Base-by-base conservation (phyloP, 2,113 vertebrate genomes). In the mouse (Mus musculus) region DNA sequence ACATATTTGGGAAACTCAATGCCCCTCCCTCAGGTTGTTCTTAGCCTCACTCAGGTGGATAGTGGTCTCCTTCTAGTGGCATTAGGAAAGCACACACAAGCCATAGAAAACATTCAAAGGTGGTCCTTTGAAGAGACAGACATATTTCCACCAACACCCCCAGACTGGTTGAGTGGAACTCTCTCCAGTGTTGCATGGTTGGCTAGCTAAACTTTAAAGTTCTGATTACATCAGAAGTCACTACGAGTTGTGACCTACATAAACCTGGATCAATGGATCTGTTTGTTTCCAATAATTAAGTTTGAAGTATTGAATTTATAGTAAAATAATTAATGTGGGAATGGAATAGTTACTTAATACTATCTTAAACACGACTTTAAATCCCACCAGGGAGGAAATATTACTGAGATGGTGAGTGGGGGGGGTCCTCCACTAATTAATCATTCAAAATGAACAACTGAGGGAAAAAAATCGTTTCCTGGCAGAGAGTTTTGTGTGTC, bases 401-500 rank as follows among this genome's bases (percentile, higher is more conserved):
- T 56, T 88, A n/a, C 86, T 26, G 69, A 54, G 85, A 92, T 81
- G 73, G 71, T 11, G 91, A 88, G 11, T 49, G 96, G 61, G 65
- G 11, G 54, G 96, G 61, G 65, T n/a, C 54, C 91, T 56, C 89
- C 75, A 61, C 90, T 81, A 93, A 87, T 96, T 95, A 94, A 91
- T 92, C 95, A 76, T 1, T 88, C 28, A 72, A 91, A 96, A 92
- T 88, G 91, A 97, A 95, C 56, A 76, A 89, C 73, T 89, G 81
- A n/a, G 39, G 98, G 4, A 26, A 95, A 87, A 54, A 65, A 86
- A 71, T 95, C 61, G 61, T 91, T 82, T 82, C 46, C 61, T 49
- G 88, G 89, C 56, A 16, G 88, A 93, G 52, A 76, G 72, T 80
- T 96, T 91, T 94, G 87, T 87, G 88, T 76, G 81, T 54, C 69